Conservation (phyloP, 2,113 vertebrate genomes). For the Neopipo cinnamomea region DNA sequence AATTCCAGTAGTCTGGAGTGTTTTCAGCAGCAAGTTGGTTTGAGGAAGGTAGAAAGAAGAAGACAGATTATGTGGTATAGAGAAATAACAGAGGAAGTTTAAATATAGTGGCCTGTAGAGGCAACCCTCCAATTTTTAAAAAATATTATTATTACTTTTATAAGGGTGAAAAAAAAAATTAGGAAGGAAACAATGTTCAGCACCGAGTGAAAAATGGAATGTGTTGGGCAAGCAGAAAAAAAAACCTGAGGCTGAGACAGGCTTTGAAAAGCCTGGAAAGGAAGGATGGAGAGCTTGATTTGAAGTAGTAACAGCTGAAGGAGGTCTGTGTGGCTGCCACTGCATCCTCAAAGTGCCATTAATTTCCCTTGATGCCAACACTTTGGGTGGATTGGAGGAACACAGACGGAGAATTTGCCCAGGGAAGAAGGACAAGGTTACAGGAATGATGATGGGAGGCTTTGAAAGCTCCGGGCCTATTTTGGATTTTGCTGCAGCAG, state of each 20-base stretch:
- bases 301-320: constrained; percentile 26
- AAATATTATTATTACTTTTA: neutral
- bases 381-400: neutral
- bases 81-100: neutral
- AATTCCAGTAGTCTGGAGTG: neutral
- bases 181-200: neutral
- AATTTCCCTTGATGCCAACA: neutral
- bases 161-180: fast-evolving
- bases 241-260: neutral
- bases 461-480: constrained; percentile 30
- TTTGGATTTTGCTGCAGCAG: constrained; percentile 46
- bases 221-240: neutral
- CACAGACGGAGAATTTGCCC: neutral
- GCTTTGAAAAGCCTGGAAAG: neutral
- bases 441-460: neutral
- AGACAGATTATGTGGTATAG: fast-evolving
- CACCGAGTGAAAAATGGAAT: neutral
- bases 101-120: neutral
- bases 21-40: neutral
- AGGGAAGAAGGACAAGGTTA: constrained; percentile 25
- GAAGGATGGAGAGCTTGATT: neutral
- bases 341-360: neutral
- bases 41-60: neutral
- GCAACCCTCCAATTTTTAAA: neutral
- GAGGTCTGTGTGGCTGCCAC: neutral